phyloP scores from a whole-genome alignment of 2,113 vertebrate species.

The Antechinus flavipes region DNA sequence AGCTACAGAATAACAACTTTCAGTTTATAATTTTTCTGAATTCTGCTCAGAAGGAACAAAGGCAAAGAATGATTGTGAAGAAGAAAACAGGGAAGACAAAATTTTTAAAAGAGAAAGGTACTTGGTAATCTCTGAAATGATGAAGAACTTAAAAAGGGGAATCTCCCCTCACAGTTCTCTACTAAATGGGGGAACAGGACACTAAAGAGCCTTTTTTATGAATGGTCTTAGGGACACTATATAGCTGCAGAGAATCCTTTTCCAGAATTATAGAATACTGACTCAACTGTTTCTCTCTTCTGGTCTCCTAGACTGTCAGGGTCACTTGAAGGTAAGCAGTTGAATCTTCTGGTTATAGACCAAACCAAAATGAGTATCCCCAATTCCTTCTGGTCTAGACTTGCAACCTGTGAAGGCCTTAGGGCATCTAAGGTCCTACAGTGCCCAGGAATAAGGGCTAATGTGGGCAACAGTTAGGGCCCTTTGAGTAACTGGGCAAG shows the following conservation, averaged over 20 bases:
- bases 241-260: not conserved
- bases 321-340: rapidly evolving
- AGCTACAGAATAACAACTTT: not conserved
- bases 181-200: not conserved
- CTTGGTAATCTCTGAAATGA: not conserved
- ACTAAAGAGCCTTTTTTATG: not conserved
- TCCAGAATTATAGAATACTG: not conserved
- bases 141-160: not conserved
- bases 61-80: not conserved
- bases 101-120: not conserved
- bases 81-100: not conserved
- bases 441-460: not conserved
- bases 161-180: not conserved
- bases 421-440: not conserved
- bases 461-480: not conserved
- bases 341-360: not conserved
- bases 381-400: not conserved
- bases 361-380: not conserved
- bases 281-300: not conserved
- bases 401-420: not conserved
- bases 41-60: not conserved
- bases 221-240: not conserved
- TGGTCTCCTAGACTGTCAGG: not conserved
- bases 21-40: not conserved
- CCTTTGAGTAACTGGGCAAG: not conserved